Evolutionary conservation across 1,140 invertebrate species (phyloP).

Genomic region (Solen grandis): DNA sequence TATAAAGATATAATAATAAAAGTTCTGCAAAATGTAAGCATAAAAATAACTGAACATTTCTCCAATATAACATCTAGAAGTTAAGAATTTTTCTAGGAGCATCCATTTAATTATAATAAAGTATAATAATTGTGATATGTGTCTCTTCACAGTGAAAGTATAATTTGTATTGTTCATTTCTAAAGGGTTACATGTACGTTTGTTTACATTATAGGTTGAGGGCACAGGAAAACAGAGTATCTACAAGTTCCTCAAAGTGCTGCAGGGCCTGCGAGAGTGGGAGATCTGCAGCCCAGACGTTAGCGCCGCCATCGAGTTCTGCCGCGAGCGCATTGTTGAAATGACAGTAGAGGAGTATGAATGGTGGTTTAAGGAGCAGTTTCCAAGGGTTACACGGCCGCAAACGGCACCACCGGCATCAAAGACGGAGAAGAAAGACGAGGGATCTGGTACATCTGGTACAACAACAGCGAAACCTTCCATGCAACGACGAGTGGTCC

Average conservation of each 20-base stretch:
- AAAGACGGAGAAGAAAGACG: conserved; percentile 47
- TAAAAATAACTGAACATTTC: too few relatives aligned
- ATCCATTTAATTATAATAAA: too few relatives aligned
- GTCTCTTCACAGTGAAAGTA: too few relatives aligned
- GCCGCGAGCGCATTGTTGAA: conserved; percentile 78
- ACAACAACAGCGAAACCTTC: neutral
- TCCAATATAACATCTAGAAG: too few relatives aligned
- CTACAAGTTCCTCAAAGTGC: conserved; percentile 77
- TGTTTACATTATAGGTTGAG: conserved; percentile 78
- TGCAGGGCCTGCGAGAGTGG: conserved; percentile 76
- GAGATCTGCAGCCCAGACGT: conserved; percentile 80
- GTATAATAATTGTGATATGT: too few relatives aligned
- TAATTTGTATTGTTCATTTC: too few relatives aligned
- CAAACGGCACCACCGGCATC: conserved; percentile 71
- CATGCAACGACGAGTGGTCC: neutral
- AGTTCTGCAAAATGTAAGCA: too few relatives aligned
- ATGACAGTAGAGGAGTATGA: conserved; percentile 80
- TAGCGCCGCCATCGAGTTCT: conserved; percentile 80
- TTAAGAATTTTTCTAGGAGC: too few relatives aligned
- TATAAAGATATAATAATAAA: too few relatives aligned
- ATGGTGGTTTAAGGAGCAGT: conserved; percentile 77
- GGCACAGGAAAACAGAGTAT: conserved; percentile 73
- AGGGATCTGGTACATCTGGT: neutral
- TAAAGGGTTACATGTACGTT: too few relatives aligned
- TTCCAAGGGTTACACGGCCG: conserved; percentile 74